Evolutionary conservation across 2,113 vertebrate genomes (phyloP).

Genomic region (Cairina moschata): DNA sequence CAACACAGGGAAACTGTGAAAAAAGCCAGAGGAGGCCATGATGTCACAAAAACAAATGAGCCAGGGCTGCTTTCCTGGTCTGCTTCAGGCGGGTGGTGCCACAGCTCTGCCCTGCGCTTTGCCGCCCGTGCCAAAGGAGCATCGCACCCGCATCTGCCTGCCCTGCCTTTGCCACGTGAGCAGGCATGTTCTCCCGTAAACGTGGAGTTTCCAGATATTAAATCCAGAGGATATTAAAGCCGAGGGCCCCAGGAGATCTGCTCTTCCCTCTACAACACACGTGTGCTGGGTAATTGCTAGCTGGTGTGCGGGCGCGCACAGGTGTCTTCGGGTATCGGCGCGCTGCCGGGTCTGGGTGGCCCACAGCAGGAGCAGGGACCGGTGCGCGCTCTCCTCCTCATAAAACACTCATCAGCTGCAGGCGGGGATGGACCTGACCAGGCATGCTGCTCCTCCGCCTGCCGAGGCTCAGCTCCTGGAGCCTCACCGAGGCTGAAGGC

Average conservation of each 20-base stretch:
- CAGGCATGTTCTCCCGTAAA: neutral
- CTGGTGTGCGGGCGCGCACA: neutral
- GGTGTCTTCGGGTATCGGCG: neutral
- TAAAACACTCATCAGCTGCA: neutral
- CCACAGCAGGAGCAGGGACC: neutral
- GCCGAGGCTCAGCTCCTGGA: neutral
- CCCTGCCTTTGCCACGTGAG: neutral
- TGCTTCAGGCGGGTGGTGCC: neutral
- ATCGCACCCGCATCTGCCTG: neutral
- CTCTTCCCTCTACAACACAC: neutral
- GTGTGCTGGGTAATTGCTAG: neutral
- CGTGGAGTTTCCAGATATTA: neutral
- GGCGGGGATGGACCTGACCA: neutral
- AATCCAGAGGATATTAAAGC: neutral
- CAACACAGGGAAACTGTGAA: conserved; percentile 63
- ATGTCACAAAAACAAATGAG: conserved; percentile 61
- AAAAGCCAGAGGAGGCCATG: conserved; percentile 63
- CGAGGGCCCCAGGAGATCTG: neutral
- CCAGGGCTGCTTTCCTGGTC: neutral
- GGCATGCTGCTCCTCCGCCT: neutral
- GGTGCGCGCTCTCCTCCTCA: neutral
- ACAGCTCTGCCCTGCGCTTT: neutral
- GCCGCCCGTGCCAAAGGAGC: neutral
- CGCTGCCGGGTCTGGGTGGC: neutral
- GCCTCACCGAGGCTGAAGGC: neutral